Evolutionary conservation across 2,888 invertebrate genomes (phyloP).

Genomic region (Aphidoletes aphidimyza): DNA sequence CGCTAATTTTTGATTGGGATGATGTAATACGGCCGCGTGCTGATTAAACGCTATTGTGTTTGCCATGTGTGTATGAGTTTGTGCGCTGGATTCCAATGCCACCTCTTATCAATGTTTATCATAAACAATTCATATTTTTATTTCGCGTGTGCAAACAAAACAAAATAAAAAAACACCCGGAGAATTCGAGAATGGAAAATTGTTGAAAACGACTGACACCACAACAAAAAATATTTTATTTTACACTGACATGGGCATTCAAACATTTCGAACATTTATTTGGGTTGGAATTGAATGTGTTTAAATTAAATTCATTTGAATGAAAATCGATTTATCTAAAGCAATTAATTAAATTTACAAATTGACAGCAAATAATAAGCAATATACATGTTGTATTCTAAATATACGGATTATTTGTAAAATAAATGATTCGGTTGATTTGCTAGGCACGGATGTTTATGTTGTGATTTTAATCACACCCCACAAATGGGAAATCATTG

Average conservation of each 20-base stretch:
- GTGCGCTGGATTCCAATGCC: background rate
- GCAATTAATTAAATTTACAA: background rate
- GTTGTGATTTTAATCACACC: slow-evolving; percentile 23
- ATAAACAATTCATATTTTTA: background rate
- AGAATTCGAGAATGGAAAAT: background rate
- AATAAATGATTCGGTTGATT: background rate
- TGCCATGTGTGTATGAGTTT: background rate
- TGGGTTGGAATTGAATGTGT: background rate
- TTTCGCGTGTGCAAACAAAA: background rate
- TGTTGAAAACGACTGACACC: background rate
- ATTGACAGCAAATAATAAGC: background rate
- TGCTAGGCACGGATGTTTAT: background rate
- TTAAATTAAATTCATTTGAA: background rate
- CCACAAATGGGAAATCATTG: slow-evolving; percentile 2
- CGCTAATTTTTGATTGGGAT: background rate
- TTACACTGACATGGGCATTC: too few relatives aligned
- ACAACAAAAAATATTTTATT: background rate
- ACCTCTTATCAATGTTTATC: slow-evolving; percentile 36
- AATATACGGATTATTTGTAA: background rate
- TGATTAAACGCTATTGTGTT: background rate
- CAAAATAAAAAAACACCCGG: too few relatives aligned
- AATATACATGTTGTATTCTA: background rate
- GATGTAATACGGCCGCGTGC: background rate
- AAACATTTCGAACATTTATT: too few relatives aligned
- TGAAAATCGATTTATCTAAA: background rate